Base-by-base conservation (phyloP, 2,888 invertebrate genomes). In the Metopia argyrocephala region DNA sequence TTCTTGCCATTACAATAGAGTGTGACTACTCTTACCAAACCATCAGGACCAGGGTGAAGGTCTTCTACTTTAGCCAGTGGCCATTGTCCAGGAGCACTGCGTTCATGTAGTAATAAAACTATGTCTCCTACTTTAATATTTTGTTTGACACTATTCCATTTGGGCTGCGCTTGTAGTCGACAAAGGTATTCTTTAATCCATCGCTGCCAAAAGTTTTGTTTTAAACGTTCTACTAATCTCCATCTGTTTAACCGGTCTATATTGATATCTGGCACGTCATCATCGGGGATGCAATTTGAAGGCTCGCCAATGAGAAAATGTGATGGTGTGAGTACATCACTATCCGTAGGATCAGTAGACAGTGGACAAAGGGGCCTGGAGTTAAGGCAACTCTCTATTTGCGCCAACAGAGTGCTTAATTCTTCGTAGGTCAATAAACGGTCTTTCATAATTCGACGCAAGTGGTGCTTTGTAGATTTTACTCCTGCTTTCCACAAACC, bases 21-120 rank as follows among this genome's bases (percentile, higher is more conserved):
- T 12, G 46, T 46, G 7, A 78, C 74, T 6, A 86, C 84, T 18
- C 78, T 20, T 7, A 68, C 50, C 2, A 83, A 56, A 5, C 83
- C 84, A 76, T 87, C 86, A 2, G 68, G 9, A 52, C 85, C 86
- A 7, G 85, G 85, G 56, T 85, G 82, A 9, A 85, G 12, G 23
- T 84, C 31, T 6, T 50, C 59, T 5, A 88, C 75, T 62, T 84
- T 57, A 2, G 84, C 87, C 4, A 85, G 61, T 15, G 75, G 66
- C 87, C 87, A 88, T 23, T 83, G 66, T 18, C 69, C 71, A 9
- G 78, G 78, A 2, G 70, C 65, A 21, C 50, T 46, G 12, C 65
- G 68, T n/a, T 82, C 66, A 7, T 78, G 70, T 9, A 75, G 62
- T 2, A 83, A 21, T 9, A 82, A 15, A 5, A 79, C 56, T 2